Conservation (phyloP, 2,113 vertebrate species). For the Motacilla tschutschensis region DNA sequence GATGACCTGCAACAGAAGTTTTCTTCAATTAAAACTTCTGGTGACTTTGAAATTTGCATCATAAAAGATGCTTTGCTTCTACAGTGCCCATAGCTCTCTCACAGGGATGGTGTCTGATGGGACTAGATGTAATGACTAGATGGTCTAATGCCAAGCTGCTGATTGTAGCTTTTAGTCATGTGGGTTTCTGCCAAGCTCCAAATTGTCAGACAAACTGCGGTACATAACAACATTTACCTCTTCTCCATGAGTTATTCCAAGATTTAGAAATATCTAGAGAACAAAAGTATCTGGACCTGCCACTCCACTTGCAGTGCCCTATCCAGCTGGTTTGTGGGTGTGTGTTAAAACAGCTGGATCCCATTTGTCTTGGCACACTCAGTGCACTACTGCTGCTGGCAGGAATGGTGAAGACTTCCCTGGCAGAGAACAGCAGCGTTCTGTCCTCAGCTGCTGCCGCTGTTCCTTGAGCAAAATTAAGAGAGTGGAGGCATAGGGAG, state of each 20-base stretch:
- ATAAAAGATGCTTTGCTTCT: background rate
- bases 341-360: background rate
- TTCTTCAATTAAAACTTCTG: background rate
- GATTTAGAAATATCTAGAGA: background rate
- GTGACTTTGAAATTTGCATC: background rate
- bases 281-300: background rate
- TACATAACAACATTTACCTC: background rate
- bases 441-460: background rate
- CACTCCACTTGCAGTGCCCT: background rate
- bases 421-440: background rate
- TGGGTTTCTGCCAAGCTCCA: background rate
- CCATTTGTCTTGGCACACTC: background rate
- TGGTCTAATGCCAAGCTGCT: background rate
- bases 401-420: background rate
- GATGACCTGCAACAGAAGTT: background rate
- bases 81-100: background rate
- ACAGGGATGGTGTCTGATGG: background rate
- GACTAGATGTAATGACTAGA: background rate
- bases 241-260: background rate
- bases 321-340: background rate
- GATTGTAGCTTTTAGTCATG: background rate
- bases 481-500: background rate
- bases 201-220: background rate
- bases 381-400: background rate
- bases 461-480: conserved; percentile 17